Percentiles rank a stretch among this genome's conserved stretches.
Evolutionary conservation across 1,140 invertebrate species (phyloP).

Genomic region (Glossosoma conforme): DNA sequence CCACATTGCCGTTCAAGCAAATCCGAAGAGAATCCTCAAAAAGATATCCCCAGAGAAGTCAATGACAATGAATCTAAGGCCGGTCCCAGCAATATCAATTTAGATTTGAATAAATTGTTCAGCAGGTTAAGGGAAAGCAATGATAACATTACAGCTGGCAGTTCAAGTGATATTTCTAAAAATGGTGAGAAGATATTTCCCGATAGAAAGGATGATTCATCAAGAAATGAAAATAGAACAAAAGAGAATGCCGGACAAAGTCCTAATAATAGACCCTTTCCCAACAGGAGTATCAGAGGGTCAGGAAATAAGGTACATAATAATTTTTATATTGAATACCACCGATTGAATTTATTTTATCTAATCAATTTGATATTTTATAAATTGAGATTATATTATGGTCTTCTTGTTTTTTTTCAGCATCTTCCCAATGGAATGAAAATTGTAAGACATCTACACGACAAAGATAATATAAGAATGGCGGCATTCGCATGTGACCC

Average conservation of each 20-base stretch:
- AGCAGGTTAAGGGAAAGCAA: constrained; percentile 18
- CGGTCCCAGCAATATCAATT: constrained; percentile 19
- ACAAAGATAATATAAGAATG: constrained; percentile 54
- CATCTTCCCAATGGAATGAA: constrained; percentile 43
- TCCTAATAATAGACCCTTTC: constrained; percentile 10
- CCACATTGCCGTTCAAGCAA: constrained; percentile 34
- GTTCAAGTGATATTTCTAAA: background rate
- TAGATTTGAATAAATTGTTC: background rate
- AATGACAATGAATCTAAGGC: constrained; percentile 31
- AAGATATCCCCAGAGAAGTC: constrained; percentile 25
- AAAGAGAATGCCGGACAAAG: constrained; percentile 7
- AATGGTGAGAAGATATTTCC: background rate
- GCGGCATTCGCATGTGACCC: constrained; percentile 55
- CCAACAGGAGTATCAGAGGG: constrained; percentile 5
- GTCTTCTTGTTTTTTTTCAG: constrained; percentile 35
- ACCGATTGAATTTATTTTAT: background rate
- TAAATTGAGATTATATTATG: constrained; percentile 2
- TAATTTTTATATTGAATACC: constrained; percentile 1
- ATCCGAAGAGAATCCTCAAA: constrained; percentile 24
- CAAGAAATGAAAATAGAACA: constrained; percentile 11
- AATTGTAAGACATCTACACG: constrained; percentile 46
- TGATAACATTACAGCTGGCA: constrained; percentile 3
- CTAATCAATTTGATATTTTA: background rate
- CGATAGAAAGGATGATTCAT: background rate
- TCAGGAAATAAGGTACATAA: constrained; percentile 20